Base-by-base conservation (phyloP, 2,113 vertebrate species). In the Albula glossodonta region DNA sequence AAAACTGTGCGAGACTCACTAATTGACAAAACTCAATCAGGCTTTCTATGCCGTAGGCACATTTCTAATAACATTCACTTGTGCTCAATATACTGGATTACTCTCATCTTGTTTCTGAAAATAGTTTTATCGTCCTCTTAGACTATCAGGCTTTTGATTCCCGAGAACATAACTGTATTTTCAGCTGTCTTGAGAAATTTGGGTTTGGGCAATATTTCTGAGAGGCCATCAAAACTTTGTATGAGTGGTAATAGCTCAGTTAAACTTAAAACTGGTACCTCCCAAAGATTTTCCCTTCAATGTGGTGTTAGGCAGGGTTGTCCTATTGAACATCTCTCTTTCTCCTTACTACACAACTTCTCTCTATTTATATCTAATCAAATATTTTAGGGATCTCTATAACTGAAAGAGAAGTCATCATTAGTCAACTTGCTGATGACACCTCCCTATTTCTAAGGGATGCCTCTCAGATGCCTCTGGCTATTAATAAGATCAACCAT, bases 141-240 rank as follows among this genome's bases (percentile, higher is more conserved):
- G 57, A 83, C n/a, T 83, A 74, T 13, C 70, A 83, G 51, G 49
- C 82, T 19, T 74, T 83, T 13, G 63, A 83, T 51, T 50, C 17
- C 9, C 19, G 74, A 1, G 60, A 83, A n/a, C 60, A 83, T 56
- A 2, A n/a, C 2, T 83, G 51, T 74, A 74, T 83, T 50, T 17
- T 51, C 5, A 7, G 22, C 15, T 41, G 10, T 0, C 60, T 83
- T 7, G 0, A 22, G 13, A 41, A 66, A 9, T 83, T 77, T 78
- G 83, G 83, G 31, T 84, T 78, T 78, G 83, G 83, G 3, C 5
- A 25, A 10, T 25, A 17, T n/a, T 41, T 48, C 53, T n/a, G 19
- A n/a, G 52, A 53, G 4, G 8, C n/a, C 9, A 41, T 78, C 22
- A 51, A 53, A 11, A 84, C 48, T 15, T 51, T 84, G 8, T 77